Base-by-base conservation (phyloP, 2,113 vertebrate genomes). In the Penelope pileata region DNA sequence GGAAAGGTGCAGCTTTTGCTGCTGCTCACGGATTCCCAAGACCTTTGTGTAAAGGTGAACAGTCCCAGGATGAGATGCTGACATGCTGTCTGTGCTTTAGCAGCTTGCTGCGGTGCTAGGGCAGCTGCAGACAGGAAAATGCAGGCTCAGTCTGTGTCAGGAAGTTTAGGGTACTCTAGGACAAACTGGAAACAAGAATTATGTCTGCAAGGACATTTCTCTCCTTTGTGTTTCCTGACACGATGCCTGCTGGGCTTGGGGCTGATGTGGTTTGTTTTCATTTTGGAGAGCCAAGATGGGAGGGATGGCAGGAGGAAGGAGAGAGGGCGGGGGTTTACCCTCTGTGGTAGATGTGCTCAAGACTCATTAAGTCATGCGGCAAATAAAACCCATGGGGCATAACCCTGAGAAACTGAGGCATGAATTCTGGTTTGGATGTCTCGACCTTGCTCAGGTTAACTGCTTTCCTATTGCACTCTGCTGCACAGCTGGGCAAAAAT, bases 201-300 rank as follows among this genome's bases (percentile, higher is more conserved):
- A 21, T 7, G 7, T 59, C 79, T 86, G 43, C 70, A 74, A 58
- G 84, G 75, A 24, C 42, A 59, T 90, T 83, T 40, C 64, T 86
- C 47, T 75, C 63, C 67, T 30, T 11, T 36, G 18, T 27, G 21
- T 68, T 88, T 53, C n/a, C 87, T 88, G n/a, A 79, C 50, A 10
- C 13, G 38, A 30, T 45, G 82, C 68, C 85, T 93, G 45, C 90
- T 86, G 70, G 79, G 87, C 72, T 87, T 19, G 18, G 83, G 77
- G 60, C 89, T 86, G 81, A 69, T 94, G 87, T 92, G 87, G 77
- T 75, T 96, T 92, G 69, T 93, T 69, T 91, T 85, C 79, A 7
- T 60, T 91, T 77, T 64, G 67, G 53, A 84, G 30, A 91, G 62
- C 66, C 58, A 53, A 60, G 89, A 48, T 66, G 69, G 50, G 69